Base-by-base conservation (phyloP, 2,888 invertebrate genomes). In the Chalcosyrphus nemorum region DNA sequence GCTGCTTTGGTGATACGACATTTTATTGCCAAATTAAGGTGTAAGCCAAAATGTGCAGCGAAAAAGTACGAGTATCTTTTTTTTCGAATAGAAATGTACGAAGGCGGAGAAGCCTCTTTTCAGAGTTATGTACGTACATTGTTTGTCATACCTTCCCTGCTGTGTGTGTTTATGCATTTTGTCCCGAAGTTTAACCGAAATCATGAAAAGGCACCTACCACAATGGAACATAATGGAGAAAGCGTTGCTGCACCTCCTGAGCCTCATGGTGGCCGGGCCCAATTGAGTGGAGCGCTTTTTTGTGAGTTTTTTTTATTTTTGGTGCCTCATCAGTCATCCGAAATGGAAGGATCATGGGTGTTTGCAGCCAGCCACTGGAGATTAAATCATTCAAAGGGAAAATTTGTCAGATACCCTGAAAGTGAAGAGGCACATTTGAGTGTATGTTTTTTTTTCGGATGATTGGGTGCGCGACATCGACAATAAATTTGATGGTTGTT, bases 21-120 rank as follows among this genome's bases (percentile, higher is more conserved):
- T 61, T 77, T 82, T 77, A 77, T 82, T 82, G 41, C 77, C 81
- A 82, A 82, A 82, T 82, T 77, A 77, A 77, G 81, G 81, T 82
- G 77, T 82, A 82, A 72, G 61, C 66, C 47, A 4, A 27, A 72
- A 21, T 75, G 63, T 52, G 63, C 59, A 35, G 47, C 41, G 2
- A 52, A 45, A 47, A 21, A n/a, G n/a, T n/a, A n/a, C n/a, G n/a
- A n/a, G n/a, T n/a, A n/a, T 0, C 29, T 24, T 19, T 21, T 71
- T 77, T 77, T n/a, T n/a, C n/a, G n/a, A 72, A 72, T 77, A 71
- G 81, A 82, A 77, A 72, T 50, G 66, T 82, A 61, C 27, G 52
- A 59, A 68, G 76, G 76, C 66, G 76, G 38, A 45, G 70, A 75
- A 63, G 56, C 56, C 63, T 63, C 38, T 17, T 56, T 70, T 52